Evolutionary conservation across 1,140 invertebrate genomes (phyloP), one percentile per base, ranked within the genome.

Genomic region (Aricia agestis): DNA sequence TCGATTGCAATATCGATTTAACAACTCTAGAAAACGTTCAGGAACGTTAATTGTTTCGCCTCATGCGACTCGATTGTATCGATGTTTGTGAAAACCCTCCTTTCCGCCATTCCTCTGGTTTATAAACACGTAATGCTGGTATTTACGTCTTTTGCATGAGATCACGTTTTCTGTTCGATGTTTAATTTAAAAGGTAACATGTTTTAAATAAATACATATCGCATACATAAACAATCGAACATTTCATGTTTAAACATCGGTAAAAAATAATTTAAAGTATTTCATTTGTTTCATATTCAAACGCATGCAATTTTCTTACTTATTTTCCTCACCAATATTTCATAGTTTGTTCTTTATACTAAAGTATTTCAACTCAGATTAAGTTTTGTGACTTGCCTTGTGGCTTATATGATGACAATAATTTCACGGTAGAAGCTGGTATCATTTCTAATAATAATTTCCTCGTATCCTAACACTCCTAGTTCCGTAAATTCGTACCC

Each of bases 1-100:
- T 61, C 59, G 17, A 63, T 63, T 63, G 59, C 59, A 17, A 63
- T 63, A 63, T 63, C 59, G 19, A 63, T 63, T 63, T 2, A 63
- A 63, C 59, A 63, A 63, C 59, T 11, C 9, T 19, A 63, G 18
- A 63, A 63, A 19, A 63, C 59, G 19, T 63, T 63, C 18, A 6
- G 5, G 59, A 59, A 63, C 59, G 59, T 63, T 25, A 63, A 63
- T 63, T 63, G 59, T 63, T 63, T 63, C 19, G 19, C 59, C 59
- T 63, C 59, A 63, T 63, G 59, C 59, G 59, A 63, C 59, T 63
- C 59, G 59, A 63, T 63, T 63, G 45, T 52, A 63, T 63, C 59
- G 59, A 63, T 63, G 59, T 63, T 63, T 63, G 59, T 63, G 59
- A 63, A 63, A 63, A 11, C 18, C 59, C 19, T 63, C 59, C 18